Conservation (phyloP, 92 coral and sea anemone genomes). For the Anthopleura xanthogrammica region DNA sequence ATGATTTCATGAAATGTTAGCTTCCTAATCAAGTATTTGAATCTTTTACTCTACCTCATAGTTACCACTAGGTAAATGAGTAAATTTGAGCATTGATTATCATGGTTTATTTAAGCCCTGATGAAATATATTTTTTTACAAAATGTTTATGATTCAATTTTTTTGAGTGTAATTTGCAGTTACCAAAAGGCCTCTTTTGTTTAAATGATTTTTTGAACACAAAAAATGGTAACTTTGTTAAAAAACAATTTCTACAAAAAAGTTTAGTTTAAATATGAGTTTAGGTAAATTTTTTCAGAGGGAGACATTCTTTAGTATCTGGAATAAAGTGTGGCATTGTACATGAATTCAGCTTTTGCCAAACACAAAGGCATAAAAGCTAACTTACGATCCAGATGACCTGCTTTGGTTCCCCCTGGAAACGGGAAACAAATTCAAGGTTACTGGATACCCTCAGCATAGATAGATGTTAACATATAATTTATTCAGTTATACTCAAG, state of each 20-base stretch:
- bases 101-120: background rate
- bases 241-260: background rate
- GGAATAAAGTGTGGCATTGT: slow-evolving; percentile 2
- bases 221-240: background rate
- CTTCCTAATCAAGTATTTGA: background rate
- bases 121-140: slow-evolving; percentile 3
- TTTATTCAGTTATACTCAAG: background rate
- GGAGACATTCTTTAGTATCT: background rate
- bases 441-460: slow-evolving; percentile 1
- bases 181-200: background rate
- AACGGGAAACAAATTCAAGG: slow-evolving; percentile 11
- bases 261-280: background rate
- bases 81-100: background rate
- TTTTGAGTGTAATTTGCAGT: background rate
- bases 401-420: slow-evolving; percentile 13
- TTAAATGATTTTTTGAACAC: background rate
- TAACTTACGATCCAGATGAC: slow-evolving; percentile 15
- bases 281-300: background rate
- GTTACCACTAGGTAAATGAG: background rate
- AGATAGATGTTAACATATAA: background rate
- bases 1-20: background rate
- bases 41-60: background rate
- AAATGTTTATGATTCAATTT: background rate
- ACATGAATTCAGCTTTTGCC: background rate
- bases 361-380: slow-evolving; percentile 7